Evolutionary conservation across 2,797 vertebrate genomes (phyloP).

Genomic region (Catamblyrhynchus diadema): DNA sequence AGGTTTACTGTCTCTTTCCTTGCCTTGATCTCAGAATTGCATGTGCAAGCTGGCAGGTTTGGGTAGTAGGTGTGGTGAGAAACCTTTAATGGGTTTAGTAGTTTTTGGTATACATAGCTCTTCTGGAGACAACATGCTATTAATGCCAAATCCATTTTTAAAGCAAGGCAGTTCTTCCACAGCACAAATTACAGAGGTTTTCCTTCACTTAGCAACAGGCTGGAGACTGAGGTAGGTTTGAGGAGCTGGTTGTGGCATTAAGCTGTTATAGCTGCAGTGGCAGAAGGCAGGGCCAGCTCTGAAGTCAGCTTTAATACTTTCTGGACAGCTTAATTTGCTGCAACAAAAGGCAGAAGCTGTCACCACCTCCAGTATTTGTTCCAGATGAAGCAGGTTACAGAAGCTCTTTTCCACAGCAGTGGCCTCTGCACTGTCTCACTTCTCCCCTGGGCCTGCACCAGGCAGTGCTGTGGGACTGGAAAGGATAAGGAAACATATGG

Average conservation of each 20-base stretch:
- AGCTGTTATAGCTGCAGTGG: neutral
- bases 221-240: neutral
- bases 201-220: conserved; percentile 26
- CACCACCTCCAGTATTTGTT: neutral
- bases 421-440: neutral
- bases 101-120: neutral
- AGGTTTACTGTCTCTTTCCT: neutral
- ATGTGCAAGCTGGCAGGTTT: neutral
- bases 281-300: neutral
- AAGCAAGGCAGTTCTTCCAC: neutral
- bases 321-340: neutral
- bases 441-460: neutral
- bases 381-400: neutral
- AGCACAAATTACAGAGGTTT: neutral
- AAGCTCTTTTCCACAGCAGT: neutral
- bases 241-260: neutral
- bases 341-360: neutral
- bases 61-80: conserved; percentile 19
- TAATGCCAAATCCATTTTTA: conserved; percentile 10
- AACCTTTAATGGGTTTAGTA: neutral
- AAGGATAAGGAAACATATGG: neutral
- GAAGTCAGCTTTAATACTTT: neutral
- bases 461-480: neutral
- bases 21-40: neutral
- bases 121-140: conserved; percentile 1